These are phyloP conservation scores for Melanargia galathea DNA, from an alignment of 2,888 invertebrate genomes.

Conservation along the genomic window DNA sequence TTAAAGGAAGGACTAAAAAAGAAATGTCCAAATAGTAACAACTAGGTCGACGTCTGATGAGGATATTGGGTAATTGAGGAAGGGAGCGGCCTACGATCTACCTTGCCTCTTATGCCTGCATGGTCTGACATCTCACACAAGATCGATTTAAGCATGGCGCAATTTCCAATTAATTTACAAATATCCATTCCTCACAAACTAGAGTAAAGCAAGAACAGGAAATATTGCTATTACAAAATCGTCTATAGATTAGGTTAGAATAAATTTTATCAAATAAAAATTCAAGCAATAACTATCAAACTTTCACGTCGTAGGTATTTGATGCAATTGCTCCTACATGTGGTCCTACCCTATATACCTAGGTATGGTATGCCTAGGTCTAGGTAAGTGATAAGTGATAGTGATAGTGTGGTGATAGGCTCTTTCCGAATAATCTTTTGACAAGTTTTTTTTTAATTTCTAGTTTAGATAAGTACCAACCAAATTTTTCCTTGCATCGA, in stretches of 20 bases:
- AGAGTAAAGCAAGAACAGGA: conserved; percentile 3
- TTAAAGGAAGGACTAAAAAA: conserved; percentile 10
- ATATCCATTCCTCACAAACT: conserved; percentile 12
- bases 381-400: too few relatives aligned
- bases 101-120: conserved; percentile 30
- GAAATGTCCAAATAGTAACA: conserved; percentile 36
- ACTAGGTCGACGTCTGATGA: conserved; percentile 64
- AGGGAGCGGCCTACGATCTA: conserved; percentile 59
- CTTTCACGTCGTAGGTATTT: too few relatives aligned
- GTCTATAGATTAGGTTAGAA: not conserved
- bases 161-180: conserved; percentile 27
- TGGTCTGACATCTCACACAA: conserved; percentile 10
- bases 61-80: conserved; percentile 78
- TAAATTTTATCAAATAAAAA: not conserved
- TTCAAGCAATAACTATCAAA: not conserved
- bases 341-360: too few relatives aligned
- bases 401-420: too few relatives aligned
- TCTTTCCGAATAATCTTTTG: too few relatives aligned
- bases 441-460: too few relatives aligned
- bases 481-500: too few relatives aligned
- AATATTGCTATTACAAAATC: conserved; percentile 6
- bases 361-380: too few relatives aligned
- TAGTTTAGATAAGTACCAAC: too few relatives aligned
- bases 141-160: conserved; percentile 6
- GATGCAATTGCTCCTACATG: not conserved